phyloP scores from a whole-genome alignment of 2,888 invertebrate species.

The Trichopria drosophilae region DNA sequence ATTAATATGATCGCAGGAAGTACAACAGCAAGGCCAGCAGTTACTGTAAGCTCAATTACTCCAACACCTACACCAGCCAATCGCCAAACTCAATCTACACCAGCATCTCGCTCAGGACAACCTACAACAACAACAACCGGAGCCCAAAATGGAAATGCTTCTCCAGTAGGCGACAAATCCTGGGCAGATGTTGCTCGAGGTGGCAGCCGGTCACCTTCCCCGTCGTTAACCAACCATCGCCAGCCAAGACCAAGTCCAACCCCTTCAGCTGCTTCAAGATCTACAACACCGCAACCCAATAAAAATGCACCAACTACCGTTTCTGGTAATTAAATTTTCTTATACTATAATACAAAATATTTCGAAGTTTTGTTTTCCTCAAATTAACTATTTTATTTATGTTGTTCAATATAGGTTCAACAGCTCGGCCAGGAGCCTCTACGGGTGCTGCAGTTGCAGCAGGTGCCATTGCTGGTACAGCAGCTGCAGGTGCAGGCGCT shows the following conservation, averaged over 20 bases:
- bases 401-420: too few relatives aligned
- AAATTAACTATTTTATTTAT: too few relatives aligned
- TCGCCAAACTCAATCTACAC: constrained; percentile 6
- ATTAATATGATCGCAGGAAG: not conserved
- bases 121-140: not conserved
- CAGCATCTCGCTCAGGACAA: constrained; percentile 15
- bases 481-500: constrained; percentile 35
- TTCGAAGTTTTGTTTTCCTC: too few relatives aligned
- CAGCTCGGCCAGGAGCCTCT: too few relatives aligned
- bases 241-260: constrained; percentile 8
- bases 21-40: constrained; percentile 1
- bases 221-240: constrained; percentile 27
- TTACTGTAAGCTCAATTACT: not conserved
- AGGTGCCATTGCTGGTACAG: constrained; percentile 32
- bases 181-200: constrained; percentile 47
- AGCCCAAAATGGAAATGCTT: constrained; percentile 6
- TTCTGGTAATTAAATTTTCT: too few relatives aligned
- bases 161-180: constrained; percentile 36
- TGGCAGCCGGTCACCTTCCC: constrained; percentile 40
- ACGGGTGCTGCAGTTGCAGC: constrained; percentile 27
- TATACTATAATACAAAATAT: too few relatives aligned
- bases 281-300: constrained; percentile 5
- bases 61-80: not conserved
- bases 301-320: too few relatives aligned
- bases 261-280: constrained; percentile 6